Conservation (phyloP, 2,888 invertebrate genomes). For the Aporophyla nigra region DNA sequence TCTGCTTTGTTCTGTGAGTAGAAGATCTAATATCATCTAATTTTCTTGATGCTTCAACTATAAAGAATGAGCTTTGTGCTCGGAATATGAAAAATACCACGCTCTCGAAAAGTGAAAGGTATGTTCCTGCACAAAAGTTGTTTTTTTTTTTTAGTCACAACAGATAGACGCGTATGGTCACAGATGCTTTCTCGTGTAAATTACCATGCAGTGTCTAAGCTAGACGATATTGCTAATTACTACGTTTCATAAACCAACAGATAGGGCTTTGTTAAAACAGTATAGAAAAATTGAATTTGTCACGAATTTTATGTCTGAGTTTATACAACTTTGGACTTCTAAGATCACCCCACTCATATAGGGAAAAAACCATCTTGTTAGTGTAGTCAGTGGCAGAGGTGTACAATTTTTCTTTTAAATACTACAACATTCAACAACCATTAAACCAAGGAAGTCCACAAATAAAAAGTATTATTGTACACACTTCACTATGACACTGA, state of each 20-base stretch:
- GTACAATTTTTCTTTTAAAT: background rate
- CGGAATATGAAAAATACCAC: conserved; percentile 28
- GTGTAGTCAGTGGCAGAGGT: background rate
- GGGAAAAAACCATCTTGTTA: background rate
- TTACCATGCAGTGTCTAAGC: conserved; percentile 14
- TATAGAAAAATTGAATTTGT: background rate
- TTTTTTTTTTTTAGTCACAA: conserved; percentile 16
- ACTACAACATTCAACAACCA: background rate
- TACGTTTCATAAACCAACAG: background rate
- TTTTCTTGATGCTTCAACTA: background rate
- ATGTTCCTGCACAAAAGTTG: conserved; percentile 11
- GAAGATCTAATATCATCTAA: background rate
- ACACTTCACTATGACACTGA: conserved; percentile 10
- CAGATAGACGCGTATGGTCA: conserved; percentile 31
- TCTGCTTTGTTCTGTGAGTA: conserved; percentile 53
- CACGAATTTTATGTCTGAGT: background rate
- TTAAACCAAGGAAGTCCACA: background rate
- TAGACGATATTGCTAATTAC: conserved; percentile 10
- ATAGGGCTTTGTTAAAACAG: background rate
- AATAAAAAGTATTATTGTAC: background rate
- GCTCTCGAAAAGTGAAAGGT: conserved; percentile 71
- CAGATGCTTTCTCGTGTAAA: conserved; percentile 58
- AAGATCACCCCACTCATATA: background rate
- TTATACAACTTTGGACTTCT: background rate
- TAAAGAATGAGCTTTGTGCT: background rate